phyloP scores from a whole-genome alignment of 30 jellyfish, hydroid and myxozoan species.

The Pelagia noctiluca region DNA sequence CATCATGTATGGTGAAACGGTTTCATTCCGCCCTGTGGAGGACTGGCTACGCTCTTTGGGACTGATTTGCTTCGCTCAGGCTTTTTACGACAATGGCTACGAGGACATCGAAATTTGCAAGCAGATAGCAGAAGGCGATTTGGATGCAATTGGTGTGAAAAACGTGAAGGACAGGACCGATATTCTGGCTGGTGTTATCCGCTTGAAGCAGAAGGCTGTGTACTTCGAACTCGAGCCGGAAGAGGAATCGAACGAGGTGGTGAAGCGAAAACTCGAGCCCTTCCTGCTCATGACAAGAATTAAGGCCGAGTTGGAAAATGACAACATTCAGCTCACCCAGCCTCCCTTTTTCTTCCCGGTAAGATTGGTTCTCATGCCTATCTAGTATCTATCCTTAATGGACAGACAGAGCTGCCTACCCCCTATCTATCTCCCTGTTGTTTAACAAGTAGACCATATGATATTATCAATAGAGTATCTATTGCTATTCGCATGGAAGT shows the following conservation, averaged over 20 bases:
- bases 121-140: slow-evolving; percentile 79
- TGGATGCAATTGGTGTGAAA: slow-evolving; percentile 77
- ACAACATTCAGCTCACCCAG: slow-evolving; percentile 81
- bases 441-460: too few species aligned
- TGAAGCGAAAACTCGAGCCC: slow-evolving; percentile 63
- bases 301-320: slow-evolving; percentile 74
- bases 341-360: slow-evolving; percentile 96
- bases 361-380: too few species aligned
- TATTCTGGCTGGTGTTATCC: slow-evolving; percentile 82
- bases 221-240: slow-evolving; percentile 92
- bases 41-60: slow-evolving; percentile 97
- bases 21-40: slow-evolving; percentile 92
- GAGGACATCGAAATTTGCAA: slow-evolving; percentile 90
- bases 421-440: too few species aligned
- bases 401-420: too few species aligned
- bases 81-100: slow-evolving; percentile 96
- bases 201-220: slow-evolving; percentile 71
- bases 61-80: slow-evolving; percentile 91
- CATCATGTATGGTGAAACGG: too few species aligned
- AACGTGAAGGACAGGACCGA: slow-evolving; percentile 88
- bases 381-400: too few species aligned
- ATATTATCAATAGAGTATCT: too few species aligned
- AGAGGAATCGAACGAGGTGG: slow-evolving; percentile 33
- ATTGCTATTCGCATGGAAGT: too few species aligned
- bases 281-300: slow-evolving; percentile 69